phyloP scores from a whole-genome alignment of 2,888 invertebrate species.

The Mimumesa dahlbomi region DNA sequence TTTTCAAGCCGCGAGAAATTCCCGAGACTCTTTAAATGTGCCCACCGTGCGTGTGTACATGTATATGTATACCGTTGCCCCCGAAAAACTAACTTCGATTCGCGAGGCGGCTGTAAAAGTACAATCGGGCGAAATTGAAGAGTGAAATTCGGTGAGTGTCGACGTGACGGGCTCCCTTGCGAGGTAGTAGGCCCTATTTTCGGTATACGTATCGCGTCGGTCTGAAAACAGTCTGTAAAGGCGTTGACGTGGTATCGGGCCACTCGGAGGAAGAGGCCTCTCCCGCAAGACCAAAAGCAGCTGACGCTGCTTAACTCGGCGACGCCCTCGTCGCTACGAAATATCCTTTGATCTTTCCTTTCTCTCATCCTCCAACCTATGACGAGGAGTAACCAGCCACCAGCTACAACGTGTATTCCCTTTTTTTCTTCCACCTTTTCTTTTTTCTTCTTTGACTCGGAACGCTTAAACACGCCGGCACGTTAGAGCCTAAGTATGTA shows the following conservation, averaged over 20 bases:
- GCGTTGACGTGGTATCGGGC: conserved; percentile 51
- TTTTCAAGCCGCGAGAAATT: too few species aligned
- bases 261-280: conserved; percentile 58
- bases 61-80: too few species aligned
- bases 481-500: conserved; percentile 50
- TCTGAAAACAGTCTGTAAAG: conserved; percentile 35
- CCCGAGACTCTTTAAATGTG: too few species aligned
- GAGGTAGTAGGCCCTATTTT: conserved; percentile 44
- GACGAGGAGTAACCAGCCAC: conserved; percentile 17
- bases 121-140: too few species aligned
- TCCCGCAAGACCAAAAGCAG: conserved; percentile 64
- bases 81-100: too few species aligned
- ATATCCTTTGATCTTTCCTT: conserved; percentile 74
- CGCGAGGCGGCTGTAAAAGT: too few species aligned
- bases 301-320: conserved; percentile 75
- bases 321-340: conserved; percentile 59
- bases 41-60: too few species aligned
- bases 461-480: conserved; percentile 14
- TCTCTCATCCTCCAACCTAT: conserved; percentile 40
- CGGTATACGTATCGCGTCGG: conserved; percentile 12
- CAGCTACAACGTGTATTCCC: conserved; percentile 35
- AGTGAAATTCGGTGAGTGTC: too few species aligned
- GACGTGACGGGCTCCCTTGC: background rate
- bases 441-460: conserved; percentile 10
- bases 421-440: conserved; percentile 22